phyloP scores from a whole-genome alignment of 2,797 vertebrate species.

The Staurois parvus region DNA sequence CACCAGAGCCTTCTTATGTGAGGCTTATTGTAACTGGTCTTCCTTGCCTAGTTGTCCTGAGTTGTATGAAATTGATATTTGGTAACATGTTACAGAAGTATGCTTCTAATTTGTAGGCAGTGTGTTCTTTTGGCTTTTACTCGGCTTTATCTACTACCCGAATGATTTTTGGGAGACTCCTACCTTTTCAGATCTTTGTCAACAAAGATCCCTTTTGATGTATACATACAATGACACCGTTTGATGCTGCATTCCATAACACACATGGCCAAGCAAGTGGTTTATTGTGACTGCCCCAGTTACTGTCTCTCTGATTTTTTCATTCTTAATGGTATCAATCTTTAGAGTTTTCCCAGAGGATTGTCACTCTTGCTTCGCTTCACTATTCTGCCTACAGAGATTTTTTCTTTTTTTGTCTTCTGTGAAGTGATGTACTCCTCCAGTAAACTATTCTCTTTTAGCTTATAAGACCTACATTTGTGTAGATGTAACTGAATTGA shows the following conservation, averaged over 20 bases:
- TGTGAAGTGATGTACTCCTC: not conserved
- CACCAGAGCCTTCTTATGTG: too few relatives aligned
- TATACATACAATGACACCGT: not conserved
- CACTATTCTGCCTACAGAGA: too few relatives aligned
- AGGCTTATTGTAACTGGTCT: too few relatives aligned
- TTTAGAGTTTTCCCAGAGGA: not conserved
- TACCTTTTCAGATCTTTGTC: not conserved
- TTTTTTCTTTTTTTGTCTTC: not conserved
- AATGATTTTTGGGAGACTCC: not conserved
- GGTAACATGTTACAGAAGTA: too few relatives aligned
- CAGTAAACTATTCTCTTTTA: too few relatives aligned
- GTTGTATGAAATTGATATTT: too few relatives aligned
- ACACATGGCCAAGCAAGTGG: conserved; percentile 2
- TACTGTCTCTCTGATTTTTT: not conserved
- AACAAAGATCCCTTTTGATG: conserved; percentile 4
- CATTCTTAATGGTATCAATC: conserved; percentile 18
- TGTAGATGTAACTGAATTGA: too few relatives aligned
- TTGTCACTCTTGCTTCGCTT: not conserved
- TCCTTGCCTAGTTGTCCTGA: too few relatives aligned
- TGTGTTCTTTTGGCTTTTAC: too few relatives aligned
- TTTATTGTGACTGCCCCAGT: not conserved
- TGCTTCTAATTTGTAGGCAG: too few relatives aligned
- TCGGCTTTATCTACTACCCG: too few relatives aligned
- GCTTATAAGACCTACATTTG: too few relatives aligned
- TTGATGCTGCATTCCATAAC: conserved; percentile 29